Percentiles rank a stretch among this genome's conserved stretches.
Evolutionary conservation across 1,140 invertebrate species (phyloP).

Genomic region (Kradibia gibbosae): DNA sequence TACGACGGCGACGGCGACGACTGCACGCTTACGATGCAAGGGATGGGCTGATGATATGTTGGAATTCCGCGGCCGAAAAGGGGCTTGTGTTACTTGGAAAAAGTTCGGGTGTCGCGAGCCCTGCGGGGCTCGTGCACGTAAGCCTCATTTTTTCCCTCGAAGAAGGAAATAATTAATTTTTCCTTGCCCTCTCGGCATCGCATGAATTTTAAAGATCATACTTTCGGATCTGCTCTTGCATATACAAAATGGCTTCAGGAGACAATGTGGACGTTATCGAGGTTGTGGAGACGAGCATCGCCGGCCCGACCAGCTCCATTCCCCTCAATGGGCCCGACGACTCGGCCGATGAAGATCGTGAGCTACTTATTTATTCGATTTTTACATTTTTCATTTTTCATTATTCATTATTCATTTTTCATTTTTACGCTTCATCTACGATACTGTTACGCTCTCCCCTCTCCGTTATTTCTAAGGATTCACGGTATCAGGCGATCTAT

Average conservation of each 20-base stretch:
- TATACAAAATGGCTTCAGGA: constrained; percentile 78
- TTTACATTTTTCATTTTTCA: background rate
- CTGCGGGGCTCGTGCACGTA: background rate
- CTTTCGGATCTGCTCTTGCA: background rate
- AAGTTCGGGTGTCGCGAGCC: background rate
- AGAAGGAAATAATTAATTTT: background rate
- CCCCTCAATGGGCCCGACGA: constrained; percentile 65
- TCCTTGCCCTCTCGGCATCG: too few species aligned
- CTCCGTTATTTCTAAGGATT: too few species aligned
- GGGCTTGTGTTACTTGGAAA: background rate
- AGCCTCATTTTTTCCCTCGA: background rate
- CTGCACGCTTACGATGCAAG: background rate
- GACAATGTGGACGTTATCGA: constrained; percentile 79
- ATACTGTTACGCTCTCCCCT: too few species aligned
- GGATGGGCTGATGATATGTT: background rate
- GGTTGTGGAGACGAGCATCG: constrained; percentile 72
- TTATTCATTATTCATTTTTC: background rate
- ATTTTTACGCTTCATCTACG: too few species aligned
- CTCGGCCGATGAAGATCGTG: constrained; percentile 70
- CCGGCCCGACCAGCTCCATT: constrained; percentile 55
- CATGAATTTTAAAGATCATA: background rate
- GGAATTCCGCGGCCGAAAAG: background rate
- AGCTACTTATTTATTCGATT: constrained; percentile 50
- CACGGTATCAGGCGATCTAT: too few species aligned
- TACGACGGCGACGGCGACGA: too few species aligned